Percentiles rank a stretch among this genome's conserved stretches.
phyloP scores from a whole-genome alignment of 2,113 vertebrate genomes.

The Dipodomys spectabilis region DNA sequence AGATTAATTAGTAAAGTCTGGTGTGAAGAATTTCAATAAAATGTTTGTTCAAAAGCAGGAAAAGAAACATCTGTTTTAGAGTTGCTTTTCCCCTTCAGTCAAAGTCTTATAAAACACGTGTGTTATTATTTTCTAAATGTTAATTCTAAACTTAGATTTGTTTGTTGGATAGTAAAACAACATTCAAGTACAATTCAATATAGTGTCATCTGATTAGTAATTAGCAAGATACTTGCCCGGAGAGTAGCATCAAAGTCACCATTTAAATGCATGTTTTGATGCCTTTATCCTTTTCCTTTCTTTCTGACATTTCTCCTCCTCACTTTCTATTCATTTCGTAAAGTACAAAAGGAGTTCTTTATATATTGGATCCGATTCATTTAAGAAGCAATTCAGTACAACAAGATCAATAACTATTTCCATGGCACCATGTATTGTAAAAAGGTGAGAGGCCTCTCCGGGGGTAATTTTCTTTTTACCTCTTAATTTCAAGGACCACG shows the following conservation, averaged over 20 bases:
- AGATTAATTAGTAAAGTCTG: conserved; percentile 82
- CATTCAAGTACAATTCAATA: not conserved
- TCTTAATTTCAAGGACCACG: not conserved
- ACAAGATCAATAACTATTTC: not conserved
- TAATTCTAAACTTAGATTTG: conserved; percentile 43
- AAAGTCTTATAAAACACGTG: conserved; percentile 52
- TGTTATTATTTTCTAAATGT: not conserved
- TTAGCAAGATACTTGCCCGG: not conserved
- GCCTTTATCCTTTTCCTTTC: not conserved
- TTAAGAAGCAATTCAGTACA: not conserved
- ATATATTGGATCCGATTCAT: not conserved
- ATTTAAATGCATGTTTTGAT: not conserved
- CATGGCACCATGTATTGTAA: fast-evolving
- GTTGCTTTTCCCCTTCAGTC: conserved; percentile 41
- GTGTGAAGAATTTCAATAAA: conserved; percentile 74
- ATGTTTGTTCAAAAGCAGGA: conserved; percentile 63
- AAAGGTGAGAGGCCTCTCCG: too few relatives aligned
- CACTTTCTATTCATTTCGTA: not conserved
- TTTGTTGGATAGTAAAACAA: conserved; percentile 46
- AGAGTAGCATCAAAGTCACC: not conserved
- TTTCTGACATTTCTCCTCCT: not conserved
- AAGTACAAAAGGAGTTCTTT: not conserved
- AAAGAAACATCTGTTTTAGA: conserved; percentile 76
- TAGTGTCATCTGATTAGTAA: not conserved
- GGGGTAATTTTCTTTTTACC: too few relatives aligned